A percentile compares a stretch with the other conserved stretches of the same genome.
These are phyloP conservation scores for Zosterops borbonicus DNA, from an alignment of 2,113 vertebrate species.

Conservation along the genomic window DNA sequence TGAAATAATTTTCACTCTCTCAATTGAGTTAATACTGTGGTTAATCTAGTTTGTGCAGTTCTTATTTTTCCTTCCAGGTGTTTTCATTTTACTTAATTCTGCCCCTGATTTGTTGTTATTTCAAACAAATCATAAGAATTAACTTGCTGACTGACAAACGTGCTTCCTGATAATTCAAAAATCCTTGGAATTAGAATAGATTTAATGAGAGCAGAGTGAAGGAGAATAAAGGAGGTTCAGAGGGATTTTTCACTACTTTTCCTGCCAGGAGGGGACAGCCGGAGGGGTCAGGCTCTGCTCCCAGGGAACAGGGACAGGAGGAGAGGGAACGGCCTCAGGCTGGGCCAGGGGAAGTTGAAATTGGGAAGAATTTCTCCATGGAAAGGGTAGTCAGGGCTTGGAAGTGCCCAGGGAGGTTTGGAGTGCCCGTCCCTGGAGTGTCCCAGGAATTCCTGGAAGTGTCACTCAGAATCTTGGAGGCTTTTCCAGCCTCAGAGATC, in stretches of 20 bases:
- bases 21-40: background rate
- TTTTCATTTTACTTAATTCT: background rate
- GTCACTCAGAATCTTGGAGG: background rate
- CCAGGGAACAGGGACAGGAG: background rate
- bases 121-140: background rate
- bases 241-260: background rate
- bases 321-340: background rate
- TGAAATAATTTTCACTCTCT: background rate
- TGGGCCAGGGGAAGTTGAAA: background rate
- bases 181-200: background rate
- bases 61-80: background rate
- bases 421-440: background rate
- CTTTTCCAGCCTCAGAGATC: rapidly evolving
- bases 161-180: background rate
- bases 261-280: background rate
- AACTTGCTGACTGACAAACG: background rate
- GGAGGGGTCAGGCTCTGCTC: background rate
- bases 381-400: background rate
- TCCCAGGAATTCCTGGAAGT: background rate
- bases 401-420: background rate
- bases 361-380: background rate
- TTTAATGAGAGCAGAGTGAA: background rate
- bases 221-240: background rate
- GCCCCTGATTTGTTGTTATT: background rate
- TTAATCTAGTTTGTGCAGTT: background rate